Base-by-base conservation (phyloP, 2,797 vertebrate species). In the Spinibarbus caldwelli region DNA sequence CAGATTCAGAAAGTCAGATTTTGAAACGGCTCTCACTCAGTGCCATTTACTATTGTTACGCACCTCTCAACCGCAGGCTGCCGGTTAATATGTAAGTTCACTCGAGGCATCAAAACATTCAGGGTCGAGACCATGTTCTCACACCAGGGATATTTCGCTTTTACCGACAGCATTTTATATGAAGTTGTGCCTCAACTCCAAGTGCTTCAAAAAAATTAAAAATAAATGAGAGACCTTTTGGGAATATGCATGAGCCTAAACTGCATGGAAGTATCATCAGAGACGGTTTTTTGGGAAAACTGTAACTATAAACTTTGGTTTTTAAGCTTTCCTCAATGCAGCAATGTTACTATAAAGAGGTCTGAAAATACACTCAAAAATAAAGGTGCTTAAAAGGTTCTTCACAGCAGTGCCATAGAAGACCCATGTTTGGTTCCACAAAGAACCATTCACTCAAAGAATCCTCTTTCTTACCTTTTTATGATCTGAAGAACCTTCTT, bases 1-100 rank as follows among this genome's bases (percentile, higher is more conserved):
- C 87, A 90, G 84, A 88, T 86, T 57, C 62, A 85, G 80, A 87
- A 89, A 77, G 83, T 84, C 81, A 71, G 85, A 45, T 62, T 57
- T 21, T 34, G 10, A 52, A 66, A 54, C 2, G 12, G 31, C 87
- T 92, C 66, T 84, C 73, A 59, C 29, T 29, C 38, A 21, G 17
- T 21, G 31, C 31, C 26, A 68, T 45, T 41, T 38, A 86, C 8
- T 43, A 34, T 29, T 7, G 90, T 86, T 90, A 82, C 62, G 90
- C 8, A 88, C 84, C 49, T 88, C 91, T 49, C 41, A 29, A 15
- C 29, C 11, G 21, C 19, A 49, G n/a, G 47, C 31, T 1, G 5
- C 12, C 5, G 1, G 70, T 41, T 81, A 29, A 54, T 19, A 17
- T 49, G 15, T 23, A 21, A 23, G 6, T 21, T 72, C 49, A 77